Evolutionary conservation across 2,888 invertebrate genomes (phyloP).

Genomic region (Lasioglossum villosulum): DNA sequence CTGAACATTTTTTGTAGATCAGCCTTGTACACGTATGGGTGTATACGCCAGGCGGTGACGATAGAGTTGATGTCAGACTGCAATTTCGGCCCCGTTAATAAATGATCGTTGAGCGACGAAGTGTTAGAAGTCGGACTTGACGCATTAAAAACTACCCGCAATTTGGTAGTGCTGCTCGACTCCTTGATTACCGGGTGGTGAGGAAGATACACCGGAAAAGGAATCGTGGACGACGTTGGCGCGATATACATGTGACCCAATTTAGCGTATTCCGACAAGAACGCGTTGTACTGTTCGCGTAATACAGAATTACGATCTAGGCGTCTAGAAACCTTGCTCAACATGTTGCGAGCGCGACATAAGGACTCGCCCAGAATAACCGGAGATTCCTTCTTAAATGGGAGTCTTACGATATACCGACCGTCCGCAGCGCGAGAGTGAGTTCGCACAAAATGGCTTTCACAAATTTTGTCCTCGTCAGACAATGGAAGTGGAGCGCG

Average conservation of each 20-base stretch:
- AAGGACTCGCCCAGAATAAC: neutral
- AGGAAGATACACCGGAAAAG: neutral
- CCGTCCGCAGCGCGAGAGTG: neutral
- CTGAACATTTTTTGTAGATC: constrained; percentile 13
- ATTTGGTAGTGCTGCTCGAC: neutral
- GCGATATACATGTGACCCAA: neutral
- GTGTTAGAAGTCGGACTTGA: neutral
- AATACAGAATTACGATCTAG: neutral
- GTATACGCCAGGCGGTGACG: neutral
- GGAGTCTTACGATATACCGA: neutral
- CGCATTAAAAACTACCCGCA: neutral
- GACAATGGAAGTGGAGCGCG: neutral
- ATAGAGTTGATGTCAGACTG: neutral
- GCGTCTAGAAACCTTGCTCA: neutral
- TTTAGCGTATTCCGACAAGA: neutral
- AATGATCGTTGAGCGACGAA: neutral
- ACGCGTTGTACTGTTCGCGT: neutral
- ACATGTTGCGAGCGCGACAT: neutral
- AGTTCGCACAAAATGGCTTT: neutral
- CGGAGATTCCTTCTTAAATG: neutral
- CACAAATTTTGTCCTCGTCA: neutral
- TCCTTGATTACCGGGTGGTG: neutral
- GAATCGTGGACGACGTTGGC: neutral
- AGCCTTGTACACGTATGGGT: neutral
- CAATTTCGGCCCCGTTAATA: neutral